Base-by-base conservation (phyloP, 2,113 vertebrate genomes). In the Plectropomus leopardus region DNA sequence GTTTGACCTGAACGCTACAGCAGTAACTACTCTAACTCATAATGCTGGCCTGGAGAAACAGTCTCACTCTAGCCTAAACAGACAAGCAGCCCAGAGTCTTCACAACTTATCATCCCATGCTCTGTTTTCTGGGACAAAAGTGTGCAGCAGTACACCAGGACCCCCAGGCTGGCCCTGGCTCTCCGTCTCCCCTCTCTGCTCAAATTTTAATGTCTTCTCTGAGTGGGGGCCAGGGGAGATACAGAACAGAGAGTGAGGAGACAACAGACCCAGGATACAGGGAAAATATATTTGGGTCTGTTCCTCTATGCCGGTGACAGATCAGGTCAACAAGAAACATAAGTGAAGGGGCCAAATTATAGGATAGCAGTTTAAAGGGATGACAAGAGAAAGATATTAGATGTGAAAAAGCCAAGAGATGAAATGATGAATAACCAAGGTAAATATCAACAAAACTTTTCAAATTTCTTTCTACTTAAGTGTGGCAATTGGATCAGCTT, bases 181-280 rank as follows among this genome's bases (percentile, higher is more conserved):
- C 69, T 76, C 50, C 13, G 6, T 74, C 63, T 89, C 69, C 65
- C 61, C 60, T 40, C 59, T 47, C 80, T 86, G 69, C 76, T 89
- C 76, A 89, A 84, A 88, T 74, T 85, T 91, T 71, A 69, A 88
- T 85, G 76, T 86, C 48, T 60, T 72, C 63, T 76, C 68, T 61
- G 55, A 75, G 75, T 76, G 53, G 17, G 64, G 73, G 69, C 45
- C 61, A 50, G 72, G 79, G 73, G 40, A 88, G 74, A 82, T 19
- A 60, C 23, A 79, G 58, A 82, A 84, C 45, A 82, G 50, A 83
- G 79, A 84, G 8, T 1, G 61, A 69, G 17, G 47, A 44, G 58
- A 79, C 71, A 78, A 77, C 50, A 79, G 76, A 63, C 58, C 72
- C 36, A 71, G 26, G 72, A 40, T 65, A 82, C 67, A 73, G n/a